Conservation (phyloP, 2,797 vertebrate genomes). For the Phyllotis vaccarum region DNA sequence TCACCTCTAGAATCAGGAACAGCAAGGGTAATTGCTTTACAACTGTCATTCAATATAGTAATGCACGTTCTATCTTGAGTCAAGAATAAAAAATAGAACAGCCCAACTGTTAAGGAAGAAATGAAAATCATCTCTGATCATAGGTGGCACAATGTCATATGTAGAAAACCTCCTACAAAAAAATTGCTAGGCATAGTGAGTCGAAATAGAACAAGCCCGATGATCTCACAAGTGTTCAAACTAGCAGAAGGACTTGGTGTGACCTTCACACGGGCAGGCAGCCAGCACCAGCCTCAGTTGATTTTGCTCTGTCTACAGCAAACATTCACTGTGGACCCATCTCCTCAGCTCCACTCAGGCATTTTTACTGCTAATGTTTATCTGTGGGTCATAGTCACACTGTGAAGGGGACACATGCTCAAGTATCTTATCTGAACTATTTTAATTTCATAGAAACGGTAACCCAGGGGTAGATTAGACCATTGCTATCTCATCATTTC, state of each 20-base stretch:
- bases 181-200: background rate
- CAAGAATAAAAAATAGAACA: background rate
- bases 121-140: background rate
- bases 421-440: background rate
- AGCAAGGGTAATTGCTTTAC: background rate
- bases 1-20: background rate
- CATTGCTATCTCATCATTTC: background rate
- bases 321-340: background rate
- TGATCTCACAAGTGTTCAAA: background rate
- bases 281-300: background rate
- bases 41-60: background rate
- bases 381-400: background rate
- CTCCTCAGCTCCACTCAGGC: background rate
- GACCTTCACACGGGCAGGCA: no score
- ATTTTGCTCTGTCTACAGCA: background rate
- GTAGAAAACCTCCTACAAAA: background rate
- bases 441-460: conserved; percentile 43
- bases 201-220: background rate
- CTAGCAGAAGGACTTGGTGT: background rate
- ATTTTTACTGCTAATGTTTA: background rate
- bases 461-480: background rate
- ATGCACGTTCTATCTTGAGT: background rate
- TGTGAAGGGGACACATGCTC: background rate
- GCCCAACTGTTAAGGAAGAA: background rate
- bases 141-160: background rate